A percentile compares a stretch with the other conserved stretches of the same genome.
These are phyloP conservation scores for Caenorhabditis wallacei DNA, from an alignment of 2,888 invertebrate species.

Conservation along the genomic window DNA sequence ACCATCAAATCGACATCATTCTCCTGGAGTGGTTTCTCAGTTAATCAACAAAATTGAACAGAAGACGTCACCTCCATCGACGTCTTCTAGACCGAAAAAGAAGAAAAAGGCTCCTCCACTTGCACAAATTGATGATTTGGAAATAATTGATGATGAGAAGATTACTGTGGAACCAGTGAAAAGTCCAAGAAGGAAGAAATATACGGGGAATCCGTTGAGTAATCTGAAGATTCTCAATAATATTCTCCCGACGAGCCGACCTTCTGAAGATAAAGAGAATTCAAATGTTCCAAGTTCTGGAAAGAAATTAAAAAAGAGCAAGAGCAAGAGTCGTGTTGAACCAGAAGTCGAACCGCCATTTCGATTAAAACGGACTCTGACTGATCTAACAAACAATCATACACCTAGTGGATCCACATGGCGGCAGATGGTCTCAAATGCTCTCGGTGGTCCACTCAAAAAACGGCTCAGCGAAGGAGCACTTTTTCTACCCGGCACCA, in stretches of 20 bases:
- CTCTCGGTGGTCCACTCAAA: slow-evolving; percentile 66
- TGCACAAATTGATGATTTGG: slow-evolving; percentile 62
- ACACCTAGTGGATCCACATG: slow-evolving; percentile 40
- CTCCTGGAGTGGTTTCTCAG: slow-evolving; percentile 63
- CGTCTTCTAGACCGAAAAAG: slow-evolving; percentile 45
- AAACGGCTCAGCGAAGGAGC: slow-evolving; percentile 66
- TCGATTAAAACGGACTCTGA: slow-evolving; percentile 62
- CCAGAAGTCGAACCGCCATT: slow-evolving; percentile 50
- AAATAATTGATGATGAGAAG: slow-evolving; percentile 64
- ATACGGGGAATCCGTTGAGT: slow-evolving; percentile 60
- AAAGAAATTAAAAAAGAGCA: slow-evolving; percentile 50
- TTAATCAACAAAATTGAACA: slow-evolving; percentile 68
- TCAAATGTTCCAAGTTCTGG: slow-evolving; percentile 9
- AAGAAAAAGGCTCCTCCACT: slow-evolving; percentile 48
- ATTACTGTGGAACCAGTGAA: slow-evolving; percentile 34
- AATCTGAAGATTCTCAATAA: slow-evolving; percentile 63
- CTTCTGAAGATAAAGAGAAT: slow-evolving; percentile 49
- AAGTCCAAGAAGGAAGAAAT: slow-evolving; percentile 56
- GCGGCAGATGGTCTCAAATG: slow-evolving; percentile 53
- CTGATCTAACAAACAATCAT: slow-evolving; percentile 60
- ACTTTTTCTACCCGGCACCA: slow-evolving; percentile 39
- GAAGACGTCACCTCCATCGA: slow-evolving; percentile 45
- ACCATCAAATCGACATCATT: slow-evolving; percentile 46
- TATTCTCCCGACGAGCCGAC: slow-evolving; percentile 39
- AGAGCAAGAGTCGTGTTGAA: slow-evolving; percentile 49